phyloP scores from a whole-genome alignment of 2,888 invertebrate genomes.

The Agrochola macilenta region DNA sequence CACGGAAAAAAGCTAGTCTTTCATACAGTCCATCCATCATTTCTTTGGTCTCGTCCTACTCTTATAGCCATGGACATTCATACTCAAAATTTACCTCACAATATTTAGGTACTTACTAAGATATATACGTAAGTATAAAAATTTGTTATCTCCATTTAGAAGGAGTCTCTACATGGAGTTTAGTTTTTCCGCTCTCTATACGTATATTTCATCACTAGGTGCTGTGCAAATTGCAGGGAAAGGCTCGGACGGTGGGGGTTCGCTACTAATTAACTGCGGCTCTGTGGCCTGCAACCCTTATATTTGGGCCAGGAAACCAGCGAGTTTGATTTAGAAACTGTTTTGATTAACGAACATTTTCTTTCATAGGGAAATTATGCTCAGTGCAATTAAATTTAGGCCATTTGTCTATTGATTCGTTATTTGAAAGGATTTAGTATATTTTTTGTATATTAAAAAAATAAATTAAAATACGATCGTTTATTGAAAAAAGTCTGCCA shows the following conservation, averaged over 20 bases:
- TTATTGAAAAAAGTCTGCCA: no score
- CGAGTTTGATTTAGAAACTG: neutral
- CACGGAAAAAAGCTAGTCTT: neutral
- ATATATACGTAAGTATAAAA: neutral
- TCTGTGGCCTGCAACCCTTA: slow-evolving; percentile 39
- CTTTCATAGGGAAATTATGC: neutral
- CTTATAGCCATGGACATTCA: neutral
- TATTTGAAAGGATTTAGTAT: neutral
- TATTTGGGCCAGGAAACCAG: slow-evolving; percentile 35
- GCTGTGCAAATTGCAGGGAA: slow-evolving; percentile 50
- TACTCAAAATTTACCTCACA: neutral
- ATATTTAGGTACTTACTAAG: neutral
- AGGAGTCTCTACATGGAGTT: neutral
- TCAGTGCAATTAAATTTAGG: neutral
- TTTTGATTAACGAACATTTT: neutral
- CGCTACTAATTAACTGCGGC: slow-evolving; percentile 62
- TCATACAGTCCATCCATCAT: neutral
- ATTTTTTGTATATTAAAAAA: neutral
- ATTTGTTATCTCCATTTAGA: neutral
- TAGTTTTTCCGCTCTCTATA: neutral
- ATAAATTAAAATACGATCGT: neutral
- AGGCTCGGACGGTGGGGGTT: slow-evolving; percentile 23
- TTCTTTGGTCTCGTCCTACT: neutral
- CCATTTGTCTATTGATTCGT: neutral
- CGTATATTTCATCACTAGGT: slow-evolving; percentile 17